Conservation (phyloP, 2,113 vertebrate species). For the Actenoides hombroni region DNA sequence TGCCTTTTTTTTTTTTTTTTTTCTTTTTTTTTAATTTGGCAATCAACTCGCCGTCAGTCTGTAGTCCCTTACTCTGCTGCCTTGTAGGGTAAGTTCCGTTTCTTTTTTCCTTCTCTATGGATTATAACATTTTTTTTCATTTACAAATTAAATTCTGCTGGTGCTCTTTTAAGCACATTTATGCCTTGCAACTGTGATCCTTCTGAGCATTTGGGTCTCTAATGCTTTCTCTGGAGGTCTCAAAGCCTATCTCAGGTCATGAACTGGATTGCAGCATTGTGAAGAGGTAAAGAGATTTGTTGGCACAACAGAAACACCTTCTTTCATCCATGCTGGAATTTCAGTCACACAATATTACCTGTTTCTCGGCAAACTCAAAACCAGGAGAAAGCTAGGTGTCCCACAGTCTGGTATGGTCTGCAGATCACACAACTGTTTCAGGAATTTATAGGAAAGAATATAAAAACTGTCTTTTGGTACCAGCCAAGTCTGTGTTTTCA, state of each 20-base stretch:
- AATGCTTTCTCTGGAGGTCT: neutral
- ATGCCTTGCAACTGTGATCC: neutral
- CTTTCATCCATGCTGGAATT: neutral
- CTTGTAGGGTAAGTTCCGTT: neutral
- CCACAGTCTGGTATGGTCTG: neutral
- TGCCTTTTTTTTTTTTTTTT: neutral
- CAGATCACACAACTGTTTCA: neutral
- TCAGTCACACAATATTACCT: neutral
- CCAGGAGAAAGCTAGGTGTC: neutral
- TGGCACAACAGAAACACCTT: neutral
- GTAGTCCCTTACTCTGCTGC: neutral
- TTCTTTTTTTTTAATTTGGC: neutral
- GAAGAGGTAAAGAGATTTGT: neutral
- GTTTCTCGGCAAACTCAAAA: neutral
- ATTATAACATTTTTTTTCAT: neutral
- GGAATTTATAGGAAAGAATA: neutral
- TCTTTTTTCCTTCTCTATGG: neutral
- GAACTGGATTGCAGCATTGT: neutral
- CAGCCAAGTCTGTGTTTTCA: neutral
- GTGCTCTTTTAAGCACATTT: neutral
- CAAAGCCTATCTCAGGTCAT: neutral
- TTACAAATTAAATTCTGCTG: neutral
- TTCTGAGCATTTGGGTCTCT: neutral
- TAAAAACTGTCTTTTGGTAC: neutral
- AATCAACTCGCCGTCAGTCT: fast-evolving